Conservation (phyloP, 2,113 vertebrate genomes). For the Plecturocebus donacophilus region DNA sequence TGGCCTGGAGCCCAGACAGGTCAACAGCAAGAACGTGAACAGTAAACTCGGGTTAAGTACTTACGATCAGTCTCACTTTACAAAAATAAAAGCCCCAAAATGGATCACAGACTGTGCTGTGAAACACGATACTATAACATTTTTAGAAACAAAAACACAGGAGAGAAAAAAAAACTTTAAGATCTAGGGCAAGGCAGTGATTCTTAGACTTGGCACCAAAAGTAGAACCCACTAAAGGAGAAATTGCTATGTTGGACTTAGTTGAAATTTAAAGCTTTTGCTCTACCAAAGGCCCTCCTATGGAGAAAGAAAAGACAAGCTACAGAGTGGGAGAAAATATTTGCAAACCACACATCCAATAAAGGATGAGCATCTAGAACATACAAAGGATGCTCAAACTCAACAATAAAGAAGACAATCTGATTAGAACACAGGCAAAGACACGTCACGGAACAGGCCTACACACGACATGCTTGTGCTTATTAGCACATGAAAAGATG, state of each 20-base stretch:
- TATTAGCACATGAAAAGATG: background rate
- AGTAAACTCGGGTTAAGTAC: accelerated
- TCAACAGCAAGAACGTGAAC: background rate
- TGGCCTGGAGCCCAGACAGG: background rate
- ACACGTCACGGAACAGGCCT: background rate
- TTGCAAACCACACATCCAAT: background rate
- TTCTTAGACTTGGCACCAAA: background rate
- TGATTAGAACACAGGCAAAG: background rate
- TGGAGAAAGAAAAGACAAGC: background rate
- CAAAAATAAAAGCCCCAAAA: background rate
- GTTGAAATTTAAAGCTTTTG: background rate
- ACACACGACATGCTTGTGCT: no score
- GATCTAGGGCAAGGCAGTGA: accelerated
- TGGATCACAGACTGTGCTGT: no score
- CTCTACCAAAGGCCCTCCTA: no score
- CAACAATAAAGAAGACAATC: background rate
- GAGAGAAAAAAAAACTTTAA: background rate
- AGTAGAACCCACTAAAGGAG: background rate
- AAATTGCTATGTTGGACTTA: background rate
- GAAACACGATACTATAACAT: background rate
- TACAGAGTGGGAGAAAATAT: no score
- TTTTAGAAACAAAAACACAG: background rate
- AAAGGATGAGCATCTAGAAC: accelerated
- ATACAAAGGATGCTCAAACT: background rate
- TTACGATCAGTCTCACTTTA: background rate